Percentiles rank a stretch among this genome's conserved stretches.
phyloP scores from a whole-genome alignment of 2,888 invertebrate species.

The Acleris sparsana region DNA sequence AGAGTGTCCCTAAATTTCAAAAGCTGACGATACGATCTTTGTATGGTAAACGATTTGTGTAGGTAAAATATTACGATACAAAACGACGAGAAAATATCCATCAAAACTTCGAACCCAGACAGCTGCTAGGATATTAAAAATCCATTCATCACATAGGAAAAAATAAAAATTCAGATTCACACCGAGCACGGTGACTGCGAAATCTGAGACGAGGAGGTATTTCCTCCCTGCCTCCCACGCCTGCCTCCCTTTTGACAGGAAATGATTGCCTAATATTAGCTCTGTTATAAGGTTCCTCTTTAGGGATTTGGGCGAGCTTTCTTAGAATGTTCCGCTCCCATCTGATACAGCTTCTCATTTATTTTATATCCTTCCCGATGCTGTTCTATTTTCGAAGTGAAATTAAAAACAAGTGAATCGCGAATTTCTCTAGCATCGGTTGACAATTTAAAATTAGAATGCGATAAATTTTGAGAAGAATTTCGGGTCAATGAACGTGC shows the following conservation, averaged over 20 bases:
- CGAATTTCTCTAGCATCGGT: constrained; percentile 20
- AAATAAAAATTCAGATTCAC: constrained; percentile 79
- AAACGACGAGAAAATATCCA: constrained; percentile 54
- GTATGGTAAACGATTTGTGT: neutral
- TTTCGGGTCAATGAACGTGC: constrained; percentile 64
- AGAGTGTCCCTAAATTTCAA: no score
- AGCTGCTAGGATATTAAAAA: constrained; percentile 79
- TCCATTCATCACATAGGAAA: constrained; percentile 76
- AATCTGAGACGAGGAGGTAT: constrained; percentile 79
- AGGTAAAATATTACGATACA: constrained; percentile 2
- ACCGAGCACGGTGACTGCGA: constrained; percentile 73
- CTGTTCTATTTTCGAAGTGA: constrained; percentile 12
- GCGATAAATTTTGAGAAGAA: constrained; percentile 64
- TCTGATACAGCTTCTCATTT: constrained; percentile 32
- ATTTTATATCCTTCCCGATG: constrained; percentile 35
- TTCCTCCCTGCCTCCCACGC: constrained; percentile 57
- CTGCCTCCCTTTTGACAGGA: constrained; percentile 80
- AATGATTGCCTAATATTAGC: constrained; percentile 84
- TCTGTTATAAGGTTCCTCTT: constrained; percentile 81
- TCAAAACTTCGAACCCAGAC: constrained; percentile 59
- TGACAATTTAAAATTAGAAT: constrained; percentile 58
- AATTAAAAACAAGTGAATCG: constrained; percentile 26
- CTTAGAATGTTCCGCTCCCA: constrained; percentile 49
- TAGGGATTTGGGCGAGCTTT: constrained; percentile 65
- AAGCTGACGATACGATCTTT: neutral